Percentiles rank a stretch among this genome's conserved stretches.
phyloP scores from a whole-genome alignment of 2,797 vertebrate species.

The Arremon aurantiirostris region DNA sequence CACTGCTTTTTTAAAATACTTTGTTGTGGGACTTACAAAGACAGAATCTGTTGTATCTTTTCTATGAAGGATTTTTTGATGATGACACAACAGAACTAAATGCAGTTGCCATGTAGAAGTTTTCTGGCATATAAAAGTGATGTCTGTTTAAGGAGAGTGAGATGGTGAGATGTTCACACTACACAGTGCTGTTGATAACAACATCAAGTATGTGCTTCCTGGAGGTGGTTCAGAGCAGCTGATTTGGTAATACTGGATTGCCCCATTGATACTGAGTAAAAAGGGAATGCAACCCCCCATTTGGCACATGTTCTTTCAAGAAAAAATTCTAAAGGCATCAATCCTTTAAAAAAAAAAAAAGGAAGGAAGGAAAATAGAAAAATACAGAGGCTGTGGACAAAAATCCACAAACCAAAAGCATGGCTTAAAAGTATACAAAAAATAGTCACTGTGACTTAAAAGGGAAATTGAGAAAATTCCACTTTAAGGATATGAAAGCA shows the following conservation, averaged over 20 bases:
- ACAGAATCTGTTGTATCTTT: not conserved
- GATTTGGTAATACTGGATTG: not conserved
- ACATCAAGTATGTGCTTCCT: not conserved
- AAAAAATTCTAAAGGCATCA: not conserved
- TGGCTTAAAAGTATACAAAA: not conserved
- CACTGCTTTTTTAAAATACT: not conserved
- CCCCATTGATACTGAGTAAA: not conserved
- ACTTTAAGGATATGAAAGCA: not conserved
- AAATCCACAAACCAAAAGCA: not conserved
- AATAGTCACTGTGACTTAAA: not conserved
- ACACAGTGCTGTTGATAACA: not conserved
- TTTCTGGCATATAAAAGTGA: not conserved
- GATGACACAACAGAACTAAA: not conserved
- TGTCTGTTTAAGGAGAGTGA: not conserved
- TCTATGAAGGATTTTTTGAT: not conserved
- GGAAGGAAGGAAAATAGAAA: not conserved
- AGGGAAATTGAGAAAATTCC: not conserved
- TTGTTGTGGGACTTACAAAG: not conserved
- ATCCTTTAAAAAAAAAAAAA: not conserved
- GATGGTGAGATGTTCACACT: not conserved
- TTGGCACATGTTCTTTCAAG: not conserved
- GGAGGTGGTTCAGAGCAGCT: not conserved
- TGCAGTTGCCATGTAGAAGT: not conserved
- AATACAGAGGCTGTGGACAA: not conserved
- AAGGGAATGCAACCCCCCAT: not conserved